Evolutionary conservation across 2,888 invertebrate species (phyloP).

Genomic region (Atethmia centrago): DNA sequence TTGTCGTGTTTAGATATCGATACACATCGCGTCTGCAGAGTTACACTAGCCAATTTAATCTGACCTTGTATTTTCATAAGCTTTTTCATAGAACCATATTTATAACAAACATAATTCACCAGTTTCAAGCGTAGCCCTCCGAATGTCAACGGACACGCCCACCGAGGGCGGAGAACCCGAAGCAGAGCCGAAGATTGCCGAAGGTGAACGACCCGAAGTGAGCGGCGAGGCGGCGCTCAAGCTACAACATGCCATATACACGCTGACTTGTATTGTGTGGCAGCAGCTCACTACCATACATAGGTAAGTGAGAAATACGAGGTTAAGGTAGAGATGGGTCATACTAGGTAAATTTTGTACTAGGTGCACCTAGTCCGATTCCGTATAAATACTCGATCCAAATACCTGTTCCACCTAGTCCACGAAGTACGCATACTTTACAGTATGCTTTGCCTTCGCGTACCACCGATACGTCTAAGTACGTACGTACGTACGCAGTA

Average conservation of each 20-base stretch:
- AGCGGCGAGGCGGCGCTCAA: constrained; percentile 93
- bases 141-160: constrained; percentile 81
- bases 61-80: neutral
- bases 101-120: neutral
- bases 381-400: too few species aligned
- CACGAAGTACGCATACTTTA: too few species aligned
- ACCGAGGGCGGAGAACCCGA: constrained; percentile 65
- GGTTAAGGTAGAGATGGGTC: neutral
- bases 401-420: too few species aligned
- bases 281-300: constrained; percentile 97
- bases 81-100: neutral
- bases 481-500: too few species aligned
- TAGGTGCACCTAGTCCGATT: too few species aligned
- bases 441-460: too few species aligned
- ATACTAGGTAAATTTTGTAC: too few species aligned
- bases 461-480: too few species aligned
- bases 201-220: constrained; percentile 61
- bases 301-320: constrained; percentile 83
- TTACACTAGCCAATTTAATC: too few species aligned
- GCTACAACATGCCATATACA: constrained; percentile 96
- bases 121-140: constrained; percentile 74
- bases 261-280: constrained; percentile 96
- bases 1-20: too few species aligned
- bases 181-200: constrained; percentile 35
- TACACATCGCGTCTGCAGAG: too few species aligned